These are phyloP conservation scores for Philopotamus ludificatus DNA, from an alignment of 1,140 invertebrate genomes.

Conservation along the genomic window DNA sequence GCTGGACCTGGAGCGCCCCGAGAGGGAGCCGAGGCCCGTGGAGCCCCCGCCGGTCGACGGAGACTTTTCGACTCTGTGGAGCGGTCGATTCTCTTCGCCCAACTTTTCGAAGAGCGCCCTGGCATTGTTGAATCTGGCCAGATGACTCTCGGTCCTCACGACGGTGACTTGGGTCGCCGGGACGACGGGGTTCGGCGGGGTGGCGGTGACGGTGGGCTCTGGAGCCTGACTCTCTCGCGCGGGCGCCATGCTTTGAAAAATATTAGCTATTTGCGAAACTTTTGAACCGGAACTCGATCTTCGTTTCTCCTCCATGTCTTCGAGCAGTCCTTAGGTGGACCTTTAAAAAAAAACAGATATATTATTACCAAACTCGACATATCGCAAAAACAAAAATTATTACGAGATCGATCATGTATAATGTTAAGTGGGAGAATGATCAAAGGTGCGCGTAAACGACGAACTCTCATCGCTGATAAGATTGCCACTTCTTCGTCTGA, in stretches of 20 bases:
- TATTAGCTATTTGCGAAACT: conserved; percentile 87
- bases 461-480: too few relatives aligned
- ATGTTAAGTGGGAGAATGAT: too few relatives aligned
- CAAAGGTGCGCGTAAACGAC: too few relatives aligned
- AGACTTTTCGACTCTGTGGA: conserved; percentile 52
- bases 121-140: conserved; percentile 88
- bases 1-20: conserved; percentile 61
- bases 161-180: conserved; percentile 64
- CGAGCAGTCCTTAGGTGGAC: conserved; percentile 34
- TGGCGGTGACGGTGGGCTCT: conserved; percentile 42
- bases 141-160: conserved; percentile 84
- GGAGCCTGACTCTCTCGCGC: conserved; percentile 46
- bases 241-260: conserved; percentile 69
- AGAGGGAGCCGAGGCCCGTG: conserved; percentile 57
- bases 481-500: too few relatives aligned
- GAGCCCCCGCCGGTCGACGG: conserved; percentile 53
- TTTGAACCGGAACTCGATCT: conserved; percentile 68
- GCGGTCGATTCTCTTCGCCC: conserved; percentile 70
- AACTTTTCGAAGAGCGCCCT: conserved; percentile 90
- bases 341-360: background rate
- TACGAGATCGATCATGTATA: too few relatives aligned
- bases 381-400: too few relatives aligned
- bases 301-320: conserved; percentile 68
- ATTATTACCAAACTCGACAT: too few relatives aligned
- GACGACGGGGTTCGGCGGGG: conserved; percentile 52